Base-by-base conservation (phyloP, 2,888 invertebrate species). In the Tetragnatha montana region DNA sequence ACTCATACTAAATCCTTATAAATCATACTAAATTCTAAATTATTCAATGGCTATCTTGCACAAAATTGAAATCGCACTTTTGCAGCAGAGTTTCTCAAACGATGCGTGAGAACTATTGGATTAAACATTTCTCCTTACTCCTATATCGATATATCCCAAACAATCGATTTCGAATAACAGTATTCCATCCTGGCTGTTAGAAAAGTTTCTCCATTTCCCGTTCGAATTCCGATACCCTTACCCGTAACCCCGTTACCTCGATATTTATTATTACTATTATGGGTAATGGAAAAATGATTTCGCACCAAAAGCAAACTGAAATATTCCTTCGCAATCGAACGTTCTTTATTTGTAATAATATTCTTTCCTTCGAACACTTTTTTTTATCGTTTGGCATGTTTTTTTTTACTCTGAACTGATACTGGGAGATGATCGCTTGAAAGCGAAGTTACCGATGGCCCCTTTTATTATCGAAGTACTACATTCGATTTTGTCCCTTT, bases 261-360 rank as follows among this genome's bases (percentile, higher is more conserved):
- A 70, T 78, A 69, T 81, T 87, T 81, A 81, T 81, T 87, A 82
- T 78, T 35, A 35, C 35, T 35, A 2, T 35, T 35, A 35, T 35
- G 35, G 10, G 75, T 81, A 87, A 81, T 71, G 51, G 69, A 50
- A 81, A 87, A 81, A 81, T 47, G 76, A 81, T 87, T 87, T 81
- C 76, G 22, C 70, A 60, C 22, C 47, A 51, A 60, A 60, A 12
- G 17, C 10, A 60, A 17, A 17, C 8, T 4, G 60, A 60, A 35
- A 35, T 35, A 35, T 35, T 35, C 35, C 35, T 35, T 35, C 35
- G 4, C 4, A 35, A 35, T 35, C 35, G 35, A 35, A 35, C 35
- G 35, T 35, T 35, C 35, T 35, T 35, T 35, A 35, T 35, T 35
- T 35, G 35, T 35, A 35, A 35, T 35, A 35, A 35, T 35, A 35